Conservation (phyloP, 2,888 invertebrate species). For the Cacoxenus indagator region DNA sequence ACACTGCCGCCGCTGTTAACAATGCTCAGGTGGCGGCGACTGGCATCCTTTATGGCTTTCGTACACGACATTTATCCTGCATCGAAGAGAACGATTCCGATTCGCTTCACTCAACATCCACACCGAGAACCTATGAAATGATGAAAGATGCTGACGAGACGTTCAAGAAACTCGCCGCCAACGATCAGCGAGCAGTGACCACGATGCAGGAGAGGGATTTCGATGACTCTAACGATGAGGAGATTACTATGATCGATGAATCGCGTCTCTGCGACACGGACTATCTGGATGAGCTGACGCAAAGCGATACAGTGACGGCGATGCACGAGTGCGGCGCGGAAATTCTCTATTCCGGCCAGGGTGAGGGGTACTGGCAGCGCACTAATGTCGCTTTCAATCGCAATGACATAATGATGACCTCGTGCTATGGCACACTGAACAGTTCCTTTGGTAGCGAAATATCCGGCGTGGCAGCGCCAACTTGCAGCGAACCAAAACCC, state of each 20-base stretch:
- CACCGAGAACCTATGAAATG: constrained; percentile 66
- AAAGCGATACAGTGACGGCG: constrained; percentile 28
- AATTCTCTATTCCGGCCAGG: constrained; percentile 48
- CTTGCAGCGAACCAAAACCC: constrained; percentile 25
- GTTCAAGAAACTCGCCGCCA: constrained; percentile 58
- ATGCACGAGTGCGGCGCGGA: constrained; percentile 7
- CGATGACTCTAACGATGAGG: constrained; percentile 47
- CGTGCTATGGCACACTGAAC: constrained; percentile 69
- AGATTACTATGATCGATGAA: constrained; percentile 68
- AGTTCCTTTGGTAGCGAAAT: constrained; percentile 59
- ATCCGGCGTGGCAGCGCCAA: constrained; percentile 29
- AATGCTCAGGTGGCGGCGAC: constrained; percentile 21
- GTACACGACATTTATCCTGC: constrained; percentile 69
- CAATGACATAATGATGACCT: constrained; percentile 69
- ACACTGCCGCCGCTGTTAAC: constrained; percentile 16
- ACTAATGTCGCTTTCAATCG: constrained; percentile 53
- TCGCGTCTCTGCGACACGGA: constrained; percentile 63
- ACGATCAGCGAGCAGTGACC: constrained; percentile 5
- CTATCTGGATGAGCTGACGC: constrained; percentile 63
- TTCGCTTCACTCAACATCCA: constrained; percentile 66
- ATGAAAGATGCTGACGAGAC: constrained; percentile 67
- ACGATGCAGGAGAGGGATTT: neutral
- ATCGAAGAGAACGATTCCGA: constrained; percentile 70
- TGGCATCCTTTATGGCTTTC: constrained; percentile 66
- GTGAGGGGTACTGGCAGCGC: constrained; percentile 55